phyloP scores from a whole-genome alignment of 2,888 invertebrate species.

The Dioctria linearis region DNA sequence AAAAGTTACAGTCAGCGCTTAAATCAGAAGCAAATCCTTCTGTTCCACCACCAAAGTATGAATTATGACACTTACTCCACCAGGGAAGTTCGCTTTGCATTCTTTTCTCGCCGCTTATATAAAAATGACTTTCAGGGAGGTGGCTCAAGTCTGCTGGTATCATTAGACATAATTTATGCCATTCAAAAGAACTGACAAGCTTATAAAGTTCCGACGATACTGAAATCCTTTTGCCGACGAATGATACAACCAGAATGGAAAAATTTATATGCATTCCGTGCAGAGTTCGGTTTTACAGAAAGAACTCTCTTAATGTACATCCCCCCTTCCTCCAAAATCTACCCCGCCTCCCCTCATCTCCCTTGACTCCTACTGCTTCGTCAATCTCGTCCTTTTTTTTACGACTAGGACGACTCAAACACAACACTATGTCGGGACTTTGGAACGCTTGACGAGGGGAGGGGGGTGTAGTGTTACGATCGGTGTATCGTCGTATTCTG shows the following conservation, averaged over 20 bases:
- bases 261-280: slow-evolving; percentile 56
- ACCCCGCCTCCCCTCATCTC: neutral
- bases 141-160: slow-evolving; percentile 47
- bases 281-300: slow-evolving; percentile 41
- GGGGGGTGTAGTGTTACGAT: neutral
- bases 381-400: neutral
- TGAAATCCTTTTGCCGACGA: slow-evolving; percentile 39
- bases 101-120: slow-evolving; percentile 34
- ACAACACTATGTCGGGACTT: neutral
- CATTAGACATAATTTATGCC: slow-evolving; percentile 54
- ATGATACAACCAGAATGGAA: slow-evolving; percentile 47
- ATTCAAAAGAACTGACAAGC: slow-evolving; percentile 51
- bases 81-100: slow-evolving; percentile 29
- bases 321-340: neutral
- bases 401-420: neutral
- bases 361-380: neutral
- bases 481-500: slow-evolving; percentile 21
- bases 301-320: slow-evolving; percentile 18
- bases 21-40: slow-evolving; percentile 28
- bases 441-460: neutral
- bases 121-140: slow-evolving; percentile 19
- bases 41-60: slow-evolving; percentile 37
- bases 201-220: slow-evolving; percentile 53
- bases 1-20: neutral
- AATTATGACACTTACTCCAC: slow-evolving; percentile 42